phyloP scores from a whole-genome alignment of 2,113 vertebrate genomes.

The Zonotrichia leucophrys region DNA sequence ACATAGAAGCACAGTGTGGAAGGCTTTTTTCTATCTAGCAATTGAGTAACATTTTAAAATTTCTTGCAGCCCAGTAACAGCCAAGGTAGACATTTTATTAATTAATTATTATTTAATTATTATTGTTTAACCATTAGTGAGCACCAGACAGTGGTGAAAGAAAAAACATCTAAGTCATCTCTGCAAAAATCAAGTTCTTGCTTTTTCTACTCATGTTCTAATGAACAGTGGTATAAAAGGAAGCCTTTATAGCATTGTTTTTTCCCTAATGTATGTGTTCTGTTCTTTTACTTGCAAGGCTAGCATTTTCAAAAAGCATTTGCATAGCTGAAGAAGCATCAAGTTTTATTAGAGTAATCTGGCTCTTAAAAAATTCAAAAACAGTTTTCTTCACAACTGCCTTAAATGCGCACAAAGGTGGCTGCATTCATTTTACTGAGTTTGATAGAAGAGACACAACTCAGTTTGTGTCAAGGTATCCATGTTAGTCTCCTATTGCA shows the following conservation, averaged over 20 bases:
- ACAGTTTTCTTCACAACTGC: background rate
- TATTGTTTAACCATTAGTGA: background rate
- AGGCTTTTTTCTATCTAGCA: background rate
- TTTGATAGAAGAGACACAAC: background rate
- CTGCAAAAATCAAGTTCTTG: background rate
- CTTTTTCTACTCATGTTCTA: background rate
- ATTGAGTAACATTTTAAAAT: background rate
- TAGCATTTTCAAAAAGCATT: background rate
- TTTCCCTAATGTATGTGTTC: background rate
- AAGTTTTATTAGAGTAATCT: background rate
- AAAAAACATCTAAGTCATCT: background rate
- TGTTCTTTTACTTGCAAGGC: background rate
- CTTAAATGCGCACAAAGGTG: background rate
- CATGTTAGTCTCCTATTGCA: background rate
- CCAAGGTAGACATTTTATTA: background rate
- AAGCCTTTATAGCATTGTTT: background rate
- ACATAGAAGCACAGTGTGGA: background rate
- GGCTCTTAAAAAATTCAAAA: background rate
- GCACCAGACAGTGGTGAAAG: background rate
- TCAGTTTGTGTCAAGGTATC: accelerated
- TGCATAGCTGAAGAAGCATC: background rate
- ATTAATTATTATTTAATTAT: background rate
- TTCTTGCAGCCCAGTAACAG: background rate
- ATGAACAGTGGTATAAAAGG: background rate
- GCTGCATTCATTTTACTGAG: background rate